These are phyloP conservation scores for Cantharis nigra DNA, from an alignment of 2,888 invertebrate genomes.

Conservation along the genomic window DNA sequence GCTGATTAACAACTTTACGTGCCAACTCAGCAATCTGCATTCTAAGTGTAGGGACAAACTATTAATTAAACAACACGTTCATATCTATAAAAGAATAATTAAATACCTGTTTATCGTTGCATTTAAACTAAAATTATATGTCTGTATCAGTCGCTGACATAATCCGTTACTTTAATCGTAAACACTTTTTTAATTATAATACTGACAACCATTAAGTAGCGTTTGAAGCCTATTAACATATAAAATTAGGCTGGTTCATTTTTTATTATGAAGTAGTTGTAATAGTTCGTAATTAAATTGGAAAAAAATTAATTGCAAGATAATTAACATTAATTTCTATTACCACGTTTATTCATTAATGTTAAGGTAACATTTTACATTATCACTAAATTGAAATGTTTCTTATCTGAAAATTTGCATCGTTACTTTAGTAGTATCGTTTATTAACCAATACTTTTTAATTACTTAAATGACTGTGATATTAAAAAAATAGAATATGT, in stretches of 20 bases:
- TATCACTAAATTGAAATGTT: background rate
- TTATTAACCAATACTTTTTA: background rate
- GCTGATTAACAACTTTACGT: constrained; percentile 48
- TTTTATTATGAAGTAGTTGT: background rate
- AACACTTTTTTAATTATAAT: constrained; percentile 8
- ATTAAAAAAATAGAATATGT: background rate
- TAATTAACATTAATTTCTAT: background rate
- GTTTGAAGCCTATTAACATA: background rate
- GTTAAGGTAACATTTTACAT: background rate
- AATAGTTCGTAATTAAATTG: background rate
- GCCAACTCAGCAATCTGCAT: constrained; percentile 49
- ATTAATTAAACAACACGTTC: constrained; percentile 50
- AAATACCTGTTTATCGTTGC: constrained; percentile 46
- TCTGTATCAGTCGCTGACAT: constrained; percentile 23
- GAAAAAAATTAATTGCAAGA: background rate
- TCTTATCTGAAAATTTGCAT: background rate
- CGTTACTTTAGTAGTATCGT: background rate
- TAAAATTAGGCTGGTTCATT: background rate
- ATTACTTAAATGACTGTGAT: background rate
- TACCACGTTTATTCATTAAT: background rate
- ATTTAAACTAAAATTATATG: constrained; percentile 34
- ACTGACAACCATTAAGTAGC: background rate
- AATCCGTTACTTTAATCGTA: constrained; percentile 18
- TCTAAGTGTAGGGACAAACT: constrained; percentile 44
- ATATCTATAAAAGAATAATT: constrained; percentile 48